phyloP scores from a whole-genome alignment of 2,888 invertebrate genomes.

The Rhynchonema sp. region DNA sequence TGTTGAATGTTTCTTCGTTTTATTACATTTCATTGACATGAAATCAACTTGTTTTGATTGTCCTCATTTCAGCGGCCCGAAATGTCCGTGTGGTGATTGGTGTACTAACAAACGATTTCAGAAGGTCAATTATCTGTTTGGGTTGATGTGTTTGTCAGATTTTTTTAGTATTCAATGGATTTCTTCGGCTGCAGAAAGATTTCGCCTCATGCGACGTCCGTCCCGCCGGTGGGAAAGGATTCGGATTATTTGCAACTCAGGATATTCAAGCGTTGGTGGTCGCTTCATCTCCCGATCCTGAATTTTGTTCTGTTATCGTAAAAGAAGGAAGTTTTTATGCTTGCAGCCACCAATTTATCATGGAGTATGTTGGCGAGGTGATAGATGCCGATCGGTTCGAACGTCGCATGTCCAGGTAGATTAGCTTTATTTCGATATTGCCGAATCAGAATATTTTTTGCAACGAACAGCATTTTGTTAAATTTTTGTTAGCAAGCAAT shows the following conservation, averaged over 20 bases:
- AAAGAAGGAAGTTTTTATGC: not conserved
- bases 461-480: too few relatives aligned
- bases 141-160: too few relatives aligned
- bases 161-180: too few relatives aligned
- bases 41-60: too few relatives aligned
- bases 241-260: constrained; percentile 59
- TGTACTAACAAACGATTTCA: constrained; percentile 90
- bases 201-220: constrained; percentile 59
- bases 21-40: not conserved
- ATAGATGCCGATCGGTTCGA: constrained; percentile 76
- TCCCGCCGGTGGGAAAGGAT: constrained; percentile 74
- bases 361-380: constrained; percentile 97
- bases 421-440: too few relatives aligned
- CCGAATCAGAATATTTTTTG: too few relatives aligned
- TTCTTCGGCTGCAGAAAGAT: constrained; percentile 35
- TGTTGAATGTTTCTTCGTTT: not conserved
- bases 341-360: constrained; percentile 68
- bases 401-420: constrained; percentile 46
- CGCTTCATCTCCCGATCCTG: too few relatives aligned
- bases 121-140: too few relatives aligned
- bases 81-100: constrained; percentile 65
- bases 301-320: not conserved
- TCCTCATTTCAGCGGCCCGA: constrained; percentile 52
- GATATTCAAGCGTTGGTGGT: constrained; percentile 55
- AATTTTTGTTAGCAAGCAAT: not conserved